These are phyloP conservation scores for Cheilosia variabilis DNA, from an alignment of 2,888 invertebrate species.

Conservation along the genomic window DNA sequence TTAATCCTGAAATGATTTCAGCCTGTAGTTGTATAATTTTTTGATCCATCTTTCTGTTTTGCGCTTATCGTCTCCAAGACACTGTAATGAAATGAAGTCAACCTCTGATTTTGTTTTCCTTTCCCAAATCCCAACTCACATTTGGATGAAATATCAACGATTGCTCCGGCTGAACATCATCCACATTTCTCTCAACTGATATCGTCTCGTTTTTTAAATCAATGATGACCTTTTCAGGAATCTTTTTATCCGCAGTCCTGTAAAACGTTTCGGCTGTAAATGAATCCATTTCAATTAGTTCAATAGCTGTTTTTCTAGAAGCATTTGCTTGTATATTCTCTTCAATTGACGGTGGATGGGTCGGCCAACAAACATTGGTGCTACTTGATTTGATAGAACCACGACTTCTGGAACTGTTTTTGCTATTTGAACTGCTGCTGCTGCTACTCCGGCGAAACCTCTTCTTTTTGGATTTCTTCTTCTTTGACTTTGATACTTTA, in stretches of 20 bases:
- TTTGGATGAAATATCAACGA: slow-evolving; percentile 88
- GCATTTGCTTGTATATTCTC: neutral
- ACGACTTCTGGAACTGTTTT: slow-evolving; percentile 77
- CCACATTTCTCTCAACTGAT: slow-evolving; percentile 86
- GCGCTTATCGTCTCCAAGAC: slow-evolving; percentile 87
- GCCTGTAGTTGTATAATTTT: slow-evolving; percentile 87
- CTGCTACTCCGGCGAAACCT: slow-evolving; percentile 80
- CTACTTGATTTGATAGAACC: slow-evolving; percentile 77
- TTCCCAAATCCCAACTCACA: slow-evolving; percentile 84
- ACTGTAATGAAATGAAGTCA: slow-evolving; percentile 83
- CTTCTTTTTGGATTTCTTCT: slow-evolving; percentile 80
- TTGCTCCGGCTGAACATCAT: slow-evolving; percentile 82
- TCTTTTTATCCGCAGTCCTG: slow-evolving; percentile 85
- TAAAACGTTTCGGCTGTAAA: slow-evolving; percentile 86
- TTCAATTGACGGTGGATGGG: slow-evolving; percentile 66
- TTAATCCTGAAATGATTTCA: slow-evolving; percentile 86
- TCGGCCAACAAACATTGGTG: slow-evolving; percentile 75
- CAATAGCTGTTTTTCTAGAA: slow-evolving; percentile 84
- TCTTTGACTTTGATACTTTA: slow-evolving; percentile 76
- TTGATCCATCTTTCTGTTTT: slow-evolving; percentile 91
- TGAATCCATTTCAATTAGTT: slow-evolving; percentile 88
- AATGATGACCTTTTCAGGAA: slow-evolving; percentile 87
- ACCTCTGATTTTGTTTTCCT: too few species aligned
- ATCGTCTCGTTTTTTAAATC: slow-evolving; percentile 90
- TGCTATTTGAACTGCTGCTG: slow-evolving; percentile 78